A percentile compares a stretch with the other conserved stretches of the same genome.
These are phyloP conservation scores for Trissolcus japonicus DNA, from an alignment of 2,888 invertebrate species.

Conservation along the genomic window DNA sequence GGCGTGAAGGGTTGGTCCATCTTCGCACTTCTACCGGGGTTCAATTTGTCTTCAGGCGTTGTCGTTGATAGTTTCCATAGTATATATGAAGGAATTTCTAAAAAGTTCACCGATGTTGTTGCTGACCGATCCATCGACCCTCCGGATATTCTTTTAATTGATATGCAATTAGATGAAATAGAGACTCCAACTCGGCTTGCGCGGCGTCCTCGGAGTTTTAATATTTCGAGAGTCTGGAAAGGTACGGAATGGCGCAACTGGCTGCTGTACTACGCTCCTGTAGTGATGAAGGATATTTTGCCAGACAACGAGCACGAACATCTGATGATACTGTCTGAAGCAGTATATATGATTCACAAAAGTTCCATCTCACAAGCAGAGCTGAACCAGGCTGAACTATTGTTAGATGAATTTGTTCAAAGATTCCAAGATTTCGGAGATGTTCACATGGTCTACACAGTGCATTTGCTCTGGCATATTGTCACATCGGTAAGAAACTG, in stretches of 20 bases:
- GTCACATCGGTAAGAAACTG: constrained; percentile 20
- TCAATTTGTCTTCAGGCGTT: constrained; percentile 8
- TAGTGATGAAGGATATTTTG: constrained; percentile 6
- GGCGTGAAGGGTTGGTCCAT: constrained; percentile 11
- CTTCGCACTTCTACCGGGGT: constrained; percentile 2
- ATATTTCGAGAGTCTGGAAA: constrained; percentile 23
- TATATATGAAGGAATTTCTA: constrained; percentile 6
- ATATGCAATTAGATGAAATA: constrained; percentile 5
- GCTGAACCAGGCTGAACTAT: constrained; percentile 17
- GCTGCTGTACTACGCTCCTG: constrained; percentile 22
- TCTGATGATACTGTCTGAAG: constrained; percentile 21
- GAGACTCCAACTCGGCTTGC: constrained; percentile 11
- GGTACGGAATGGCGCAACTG: constrained; percentile 44
- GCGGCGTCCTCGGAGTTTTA: constrained; percentile 7
- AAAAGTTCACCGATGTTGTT: constrained; percentile 8
- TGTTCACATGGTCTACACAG: constrained; percentile 18
- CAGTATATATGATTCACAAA: not conserved
- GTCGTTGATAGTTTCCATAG: constrained; percentile 15
- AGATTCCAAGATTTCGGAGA: constrained; percentile 22
- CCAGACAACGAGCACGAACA: constrained; percentile 1
- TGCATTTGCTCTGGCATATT: constrained; percentile 23
- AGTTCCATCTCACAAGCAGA: constrained; percentile 17
- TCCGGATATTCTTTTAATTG: not conserved
- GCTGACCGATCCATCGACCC: not conserved
- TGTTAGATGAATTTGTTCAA: constrained; percentile 20